A percentile compares a stretch with the other conserved stretches of the same genome.
These are phyloP conservation scores for Brotula barbata DNA, from an alignment of 2,797 vertebrate species.

Conservation along the genomic window DNA sequence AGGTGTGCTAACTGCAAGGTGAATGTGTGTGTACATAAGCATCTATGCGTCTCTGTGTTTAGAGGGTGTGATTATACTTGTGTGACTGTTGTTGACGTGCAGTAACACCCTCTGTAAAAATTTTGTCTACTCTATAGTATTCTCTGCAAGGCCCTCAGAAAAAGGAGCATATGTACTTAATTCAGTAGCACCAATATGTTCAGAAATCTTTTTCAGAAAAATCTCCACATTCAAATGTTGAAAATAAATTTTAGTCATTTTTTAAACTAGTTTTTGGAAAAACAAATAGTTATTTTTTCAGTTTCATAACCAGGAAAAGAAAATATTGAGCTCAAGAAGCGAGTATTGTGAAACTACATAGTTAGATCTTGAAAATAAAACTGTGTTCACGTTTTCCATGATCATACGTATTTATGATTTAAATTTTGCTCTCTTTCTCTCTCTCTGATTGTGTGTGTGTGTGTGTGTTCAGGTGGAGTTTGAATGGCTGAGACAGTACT, in stretches of 20 bases:
- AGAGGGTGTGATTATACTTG: neutral
- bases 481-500: slow-evolving; percentile 96
- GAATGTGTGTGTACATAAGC: slow-evolving; percentile 35
- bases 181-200: neutral
- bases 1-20: slow-evolving; percentile 65
- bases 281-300: neutral
- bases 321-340: too few relatives aligned
- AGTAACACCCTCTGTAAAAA: neutral
- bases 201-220: too few relatives aligned
- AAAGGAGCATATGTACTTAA: neutral
- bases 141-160: neutral
- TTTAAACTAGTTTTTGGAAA: neutral
- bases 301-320: too few relatives aligned
- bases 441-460: slow-evolving; percentile 2
- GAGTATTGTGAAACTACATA: too few relatives aligned
- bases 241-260: too few relatives aligned
- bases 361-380: too few relatives aligned
- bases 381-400: too few relatives aligned
- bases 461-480: slow-evolving; percentile 87
- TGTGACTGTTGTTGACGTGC: neutral
- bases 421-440: neutral
- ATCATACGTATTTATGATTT: too few relatives aligned
- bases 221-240: neutral
- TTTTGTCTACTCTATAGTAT: neutral
- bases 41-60: slow-evolving; percentile 12